These are phyloP conservation scores for Danio choprae DNA, from an alignment of 2,797 vertebrate genomes.

Conservation along the genomic window DNA sequence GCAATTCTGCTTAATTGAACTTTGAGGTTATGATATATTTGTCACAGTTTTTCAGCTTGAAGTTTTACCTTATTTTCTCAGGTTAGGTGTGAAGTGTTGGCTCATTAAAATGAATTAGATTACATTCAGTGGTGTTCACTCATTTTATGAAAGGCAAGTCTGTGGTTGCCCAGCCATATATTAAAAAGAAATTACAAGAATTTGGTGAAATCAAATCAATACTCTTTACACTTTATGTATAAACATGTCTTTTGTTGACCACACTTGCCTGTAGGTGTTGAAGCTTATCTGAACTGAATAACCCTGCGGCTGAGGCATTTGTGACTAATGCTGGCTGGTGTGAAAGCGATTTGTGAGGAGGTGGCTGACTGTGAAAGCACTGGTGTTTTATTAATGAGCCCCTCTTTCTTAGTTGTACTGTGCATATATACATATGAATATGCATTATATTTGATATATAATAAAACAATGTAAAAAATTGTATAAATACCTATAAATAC, in stretches of 20 bases:
- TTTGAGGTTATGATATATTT: neutral
- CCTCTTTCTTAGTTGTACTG: neutral
- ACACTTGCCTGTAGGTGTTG: neutral
- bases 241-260: neutral
- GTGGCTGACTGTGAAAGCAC: conserved; percentile 18
- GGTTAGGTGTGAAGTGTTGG: neutral
- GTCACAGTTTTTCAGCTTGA: neutral
- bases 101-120: neutral
- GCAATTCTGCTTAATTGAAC: conserved; percentile 1
- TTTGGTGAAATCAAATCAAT: neutral
- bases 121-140: neutral
- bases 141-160: neutral
- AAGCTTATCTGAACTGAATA: conserved; percentile 27
- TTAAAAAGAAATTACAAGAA: neutral
- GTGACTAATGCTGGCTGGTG: conserved; percentile 16
- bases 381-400: neutral
- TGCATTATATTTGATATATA: neutral
- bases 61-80: neutral
- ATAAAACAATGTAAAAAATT: neutral
- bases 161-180: neutral
- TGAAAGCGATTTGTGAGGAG: conserved; percentile 21
- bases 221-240: neutral
- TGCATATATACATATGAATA: too few species aligned
- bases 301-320: neutral
- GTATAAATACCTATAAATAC: neutral